phyloP scores from a whole-genome alignment of 2,797 vertebrate species.

The Aulostomus chinensis region DNA sequence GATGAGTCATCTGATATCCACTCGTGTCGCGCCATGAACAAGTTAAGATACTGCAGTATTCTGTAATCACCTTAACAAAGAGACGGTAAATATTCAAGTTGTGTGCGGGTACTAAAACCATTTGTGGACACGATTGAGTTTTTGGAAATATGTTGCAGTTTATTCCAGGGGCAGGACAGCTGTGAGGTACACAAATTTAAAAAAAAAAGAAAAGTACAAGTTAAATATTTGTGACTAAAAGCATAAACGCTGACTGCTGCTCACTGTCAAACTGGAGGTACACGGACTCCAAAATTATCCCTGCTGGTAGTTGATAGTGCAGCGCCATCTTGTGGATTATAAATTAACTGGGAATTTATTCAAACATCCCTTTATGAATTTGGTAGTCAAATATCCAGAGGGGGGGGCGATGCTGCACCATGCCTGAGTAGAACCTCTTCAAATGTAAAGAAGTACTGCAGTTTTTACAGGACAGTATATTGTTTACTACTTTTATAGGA shows the following conservation, averaged over 20 bases:
- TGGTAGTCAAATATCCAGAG: neutral
- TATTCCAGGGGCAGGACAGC: neutral
- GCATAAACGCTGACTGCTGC: no score
- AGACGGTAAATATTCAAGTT: no score
- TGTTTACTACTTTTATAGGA: no score
- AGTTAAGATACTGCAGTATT: neutral
- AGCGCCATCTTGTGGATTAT: constrained; percentile 38
- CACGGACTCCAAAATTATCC: neutral
- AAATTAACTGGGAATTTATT: neutral
- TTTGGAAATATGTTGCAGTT: no score
- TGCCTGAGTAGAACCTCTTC: no score
- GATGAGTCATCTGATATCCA: neutral
- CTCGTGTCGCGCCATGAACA: neutral
- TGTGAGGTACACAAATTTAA: neutral
- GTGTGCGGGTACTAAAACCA: no score
- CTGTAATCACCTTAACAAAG: neutral
- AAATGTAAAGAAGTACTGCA: no score
- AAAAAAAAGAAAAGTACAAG: neutral
- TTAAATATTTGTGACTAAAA: no score
- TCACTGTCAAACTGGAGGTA: neutral
- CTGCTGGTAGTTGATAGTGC: no score
- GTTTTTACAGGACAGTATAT: neutral
- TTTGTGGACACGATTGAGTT: neutral
- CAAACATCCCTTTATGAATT: neutral
- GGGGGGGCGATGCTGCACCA: no score